Conservation (phyloP, 2,113 vertebrate genomes). For the Speoplatyrhinus poulsoni region DNA sequence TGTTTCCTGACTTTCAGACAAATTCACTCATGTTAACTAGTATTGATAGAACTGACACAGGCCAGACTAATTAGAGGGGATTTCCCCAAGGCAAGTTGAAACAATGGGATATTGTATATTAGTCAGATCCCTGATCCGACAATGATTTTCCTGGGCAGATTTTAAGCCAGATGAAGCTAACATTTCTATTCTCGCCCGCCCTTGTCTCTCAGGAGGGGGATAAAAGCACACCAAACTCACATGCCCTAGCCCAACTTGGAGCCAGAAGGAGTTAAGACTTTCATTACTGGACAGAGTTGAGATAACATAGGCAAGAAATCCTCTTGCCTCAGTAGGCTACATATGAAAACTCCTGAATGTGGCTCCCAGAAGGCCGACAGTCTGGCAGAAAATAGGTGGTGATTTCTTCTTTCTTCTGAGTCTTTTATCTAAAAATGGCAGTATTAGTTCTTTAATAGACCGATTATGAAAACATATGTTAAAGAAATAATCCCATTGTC, state of each 20-base stretch:
- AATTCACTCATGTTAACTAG: not conserved
- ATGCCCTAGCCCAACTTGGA: slow-evolving; percentile 5
- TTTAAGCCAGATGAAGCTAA: slow-evolving; percentile 23
- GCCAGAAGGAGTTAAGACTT: slow-evolving; percentile 1
- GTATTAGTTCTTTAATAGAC: slow-evolving; percentile 28
- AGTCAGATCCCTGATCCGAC: not conserved
- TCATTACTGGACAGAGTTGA: slow-evolving; percentile 5
- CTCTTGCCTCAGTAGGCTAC: not conserved
- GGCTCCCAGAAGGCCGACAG: slow-evolving; percentile 1
- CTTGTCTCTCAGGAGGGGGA: not conserved
- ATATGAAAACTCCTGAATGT: not conserved
- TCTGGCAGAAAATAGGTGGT: not conserved
- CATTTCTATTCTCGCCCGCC: slow-evolving; percentile 8
- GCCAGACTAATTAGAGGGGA: not conserved
- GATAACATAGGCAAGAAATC: not conserved
- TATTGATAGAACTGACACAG: not conserved
- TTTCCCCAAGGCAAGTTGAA: not conserved
- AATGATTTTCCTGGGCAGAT: slow-evolving; percentile 18
- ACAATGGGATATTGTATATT: not conserved
- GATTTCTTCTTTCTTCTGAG: not conserved
- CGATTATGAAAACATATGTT: slow-evolving; percentile 36
- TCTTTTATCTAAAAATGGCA: slow-evolving; percentile 13
- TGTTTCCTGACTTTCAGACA: not conserved
- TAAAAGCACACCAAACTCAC: not conserved
- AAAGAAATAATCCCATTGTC: slow-evolving; percentile 47